Conservation (phyloP, 2,888 invertebrate genomes). For the Arrhopalites spinosus region DNA sequence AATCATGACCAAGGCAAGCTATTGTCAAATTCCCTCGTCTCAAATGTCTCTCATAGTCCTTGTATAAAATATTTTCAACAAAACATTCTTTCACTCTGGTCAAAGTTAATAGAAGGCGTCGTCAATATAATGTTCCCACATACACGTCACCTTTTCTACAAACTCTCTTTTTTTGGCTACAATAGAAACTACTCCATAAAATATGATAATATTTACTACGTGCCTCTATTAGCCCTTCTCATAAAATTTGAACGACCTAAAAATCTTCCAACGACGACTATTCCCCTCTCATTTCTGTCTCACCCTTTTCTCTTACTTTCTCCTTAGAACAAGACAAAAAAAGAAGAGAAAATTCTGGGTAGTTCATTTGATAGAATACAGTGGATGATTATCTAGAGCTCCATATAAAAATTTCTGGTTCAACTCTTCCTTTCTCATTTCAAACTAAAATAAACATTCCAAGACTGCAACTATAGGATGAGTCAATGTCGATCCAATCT, state of each 20-base stretch:
- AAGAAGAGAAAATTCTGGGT: background rate
- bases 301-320: background rate
- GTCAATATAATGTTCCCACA: background rate
- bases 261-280: slow-evolving; percentile 8
- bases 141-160: background rate
- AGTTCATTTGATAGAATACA: too few relatives aligned
- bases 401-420: too few relatives aligned
- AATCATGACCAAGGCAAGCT: background rate
- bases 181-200: background rate
- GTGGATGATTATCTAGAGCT: too few relatives aligned
- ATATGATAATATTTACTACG: background rate
- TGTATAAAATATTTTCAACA: too few relatives aligned
- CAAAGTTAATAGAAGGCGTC: too few relatives aligned
- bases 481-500: too few relatives aligned
- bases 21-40: background rate
- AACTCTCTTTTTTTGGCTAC: background rate
- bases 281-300: background rate
- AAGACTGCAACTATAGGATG: too few relatives aligned
- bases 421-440: too few relatives aligned
- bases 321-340: too few relatives aligned
- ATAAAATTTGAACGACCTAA: background rate
- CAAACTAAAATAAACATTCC: too few relatives aligned
- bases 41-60: background rate
- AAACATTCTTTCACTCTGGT: too few relatives aligned
- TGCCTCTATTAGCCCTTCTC: background rate